A percentile compares a stretch with the other conserved stretches of the same genome.
phyloP scores from a whole-genome alignment of 2,113 vertebrate genomes.

The Proteles cristata region DNA sequence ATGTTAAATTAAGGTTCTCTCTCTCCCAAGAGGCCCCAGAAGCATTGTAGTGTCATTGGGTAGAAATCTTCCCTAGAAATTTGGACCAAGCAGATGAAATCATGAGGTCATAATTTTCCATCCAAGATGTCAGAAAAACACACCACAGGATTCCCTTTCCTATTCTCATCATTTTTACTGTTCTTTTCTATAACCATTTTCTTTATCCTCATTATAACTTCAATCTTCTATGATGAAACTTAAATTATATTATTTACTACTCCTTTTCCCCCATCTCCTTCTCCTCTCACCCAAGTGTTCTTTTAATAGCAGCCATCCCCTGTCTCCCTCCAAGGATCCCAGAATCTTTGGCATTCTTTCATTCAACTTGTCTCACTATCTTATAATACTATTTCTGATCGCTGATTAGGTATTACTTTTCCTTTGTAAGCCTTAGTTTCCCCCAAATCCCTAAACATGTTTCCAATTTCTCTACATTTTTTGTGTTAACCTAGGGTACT shows the following conservation, averaged over 20 bases:
- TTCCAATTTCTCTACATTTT: background rate
- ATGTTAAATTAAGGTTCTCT: background rate
- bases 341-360: background rate
- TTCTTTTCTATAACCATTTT: background rate
- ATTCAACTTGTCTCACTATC: background rate
- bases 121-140: background rate
- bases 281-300: background rate
- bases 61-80: background rate
- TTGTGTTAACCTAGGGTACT: background rate
- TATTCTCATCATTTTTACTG: background rate
- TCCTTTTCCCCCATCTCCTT: background rate
- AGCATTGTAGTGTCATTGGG: background rate
- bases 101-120: background rate
- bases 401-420: background rate
- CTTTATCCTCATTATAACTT: background rate
- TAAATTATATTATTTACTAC: background rate
- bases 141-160: background rate
- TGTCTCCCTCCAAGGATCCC: background rate
- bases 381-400: background rate
- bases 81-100: background rate
- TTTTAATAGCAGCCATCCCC: background rate
- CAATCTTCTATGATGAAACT: background rate
- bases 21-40: background rate
- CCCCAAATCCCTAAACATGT: background rate
- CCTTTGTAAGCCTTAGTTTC: background rate